phyloP scores from a whole-genome alignment of 2,888 invertebrate genomes.

The Andricus quercusramuli region DNA sequence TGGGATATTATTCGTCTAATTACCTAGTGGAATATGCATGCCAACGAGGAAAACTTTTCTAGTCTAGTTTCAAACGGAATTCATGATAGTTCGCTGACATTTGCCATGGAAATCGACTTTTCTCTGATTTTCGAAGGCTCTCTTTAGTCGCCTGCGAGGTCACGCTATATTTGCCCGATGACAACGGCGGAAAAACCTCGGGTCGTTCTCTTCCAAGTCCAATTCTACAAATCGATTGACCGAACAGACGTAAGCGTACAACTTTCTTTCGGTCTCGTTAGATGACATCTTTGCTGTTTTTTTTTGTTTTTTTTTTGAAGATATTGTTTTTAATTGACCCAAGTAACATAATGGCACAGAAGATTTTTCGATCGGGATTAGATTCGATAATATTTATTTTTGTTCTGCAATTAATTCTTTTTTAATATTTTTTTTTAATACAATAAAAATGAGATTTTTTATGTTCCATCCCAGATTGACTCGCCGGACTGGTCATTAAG shows the following conservation, averaged over 20 bases:
- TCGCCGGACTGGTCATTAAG: too few relatives aligned
- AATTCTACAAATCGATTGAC: constrained; percentile 34
- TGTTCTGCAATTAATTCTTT: too few relatives aligned
- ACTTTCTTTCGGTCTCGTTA: background rate
- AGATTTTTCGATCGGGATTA: too few relatives aligned
- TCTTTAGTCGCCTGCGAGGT: constrained; percentile 11
- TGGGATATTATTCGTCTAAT: constrained; percentile 30
- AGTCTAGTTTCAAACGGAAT: constrained; percentile 15
- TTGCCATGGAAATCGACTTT: constrained; percentile 31
- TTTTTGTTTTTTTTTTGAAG: too few relatives aligned
- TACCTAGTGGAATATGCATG: constrained; percentile 19
- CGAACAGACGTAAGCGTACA: constrained; percentile 18
- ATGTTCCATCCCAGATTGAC: too few relatives aligned
- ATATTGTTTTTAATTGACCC: too few relatives aligned
- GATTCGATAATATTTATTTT: too few relatives aligned
- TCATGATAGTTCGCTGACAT: constrained; percentile 34
- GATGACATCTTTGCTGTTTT: too few relatives aligned
- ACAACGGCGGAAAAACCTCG: constrained; percentile 16
- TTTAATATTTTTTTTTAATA: too few relatives aligned
- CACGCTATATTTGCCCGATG: constrained; percentile 32
- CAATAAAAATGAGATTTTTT: too few relatives aligned
- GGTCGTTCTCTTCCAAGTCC: constrained; percentile 23
- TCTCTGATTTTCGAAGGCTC: constrained; percentile 22
- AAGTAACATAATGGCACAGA: too few relatives aligned
- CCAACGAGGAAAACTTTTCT: constrained; percentile 7